phyloP scores from a whole-genome alignment of 1,140 invertebrate species.

The Nebria ingens region DNA sequence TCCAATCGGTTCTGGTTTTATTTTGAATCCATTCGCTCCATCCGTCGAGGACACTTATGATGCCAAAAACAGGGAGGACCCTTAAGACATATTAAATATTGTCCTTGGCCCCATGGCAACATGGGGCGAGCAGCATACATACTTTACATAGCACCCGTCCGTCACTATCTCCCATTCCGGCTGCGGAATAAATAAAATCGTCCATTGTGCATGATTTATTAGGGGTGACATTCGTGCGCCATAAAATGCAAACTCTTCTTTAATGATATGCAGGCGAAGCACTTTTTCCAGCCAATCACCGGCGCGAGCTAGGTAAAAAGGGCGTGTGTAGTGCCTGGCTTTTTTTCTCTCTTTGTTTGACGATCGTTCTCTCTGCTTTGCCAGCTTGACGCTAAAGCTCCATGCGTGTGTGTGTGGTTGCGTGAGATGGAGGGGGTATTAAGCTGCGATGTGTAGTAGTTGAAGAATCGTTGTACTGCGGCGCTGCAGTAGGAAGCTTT shows the following conservation, averaged over 20 bases:
- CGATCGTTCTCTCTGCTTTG: too few species aligned
- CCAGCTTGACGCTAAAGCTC: neutral
- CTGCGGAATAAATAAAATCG: neutral
- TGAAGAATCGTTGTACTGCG: slow-evolving; percentile 1
- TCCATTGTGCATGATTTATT: slow-evolving; percentile 27
- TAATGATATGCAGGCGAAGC: slow-evolving; percentile 32
- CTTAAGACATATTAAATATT: slow-evolving; percentile 10
- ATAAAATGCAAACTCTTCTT: slow-evolving; percentile 33
- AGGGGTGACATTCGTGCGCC: slow-evolving; percentile 27
- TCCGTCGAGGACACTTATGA: neutral
- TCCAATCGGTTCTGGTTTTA: too few species aligned
- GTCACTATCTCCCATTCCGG: neutral
- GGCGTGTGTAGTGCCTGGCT: slow-evolving; percentile 18
- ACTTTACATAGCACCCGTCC: neutral
- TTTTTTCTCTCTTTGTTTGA: slow-evolving; percentile 21
- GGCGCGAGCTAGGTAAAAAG: slow-evolving; percentile 17
- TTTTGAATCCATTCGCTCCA: neutral
- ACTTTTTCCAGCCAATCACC: slow-evolving; percentile 33
- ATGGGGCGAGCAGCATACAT: neutral
- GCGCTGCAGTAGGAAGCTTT: slow-evolving; percentile 20
- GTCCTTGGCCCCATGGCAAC: neutral
- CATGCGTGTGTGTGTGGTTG: slow-evolving; percentile 22
- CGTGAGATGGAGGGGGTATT: slow-evolving; percentile 18
- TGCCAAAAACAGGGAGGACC: neutral
- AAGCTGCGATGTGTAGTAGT: slow-evolving; percentile 3